Evolutionary conservation across 2,797 vertebrate genomes (phyloP), one percentile per base, ranked within the genome.

Genomic region (Anabas testudineus): DNA sequence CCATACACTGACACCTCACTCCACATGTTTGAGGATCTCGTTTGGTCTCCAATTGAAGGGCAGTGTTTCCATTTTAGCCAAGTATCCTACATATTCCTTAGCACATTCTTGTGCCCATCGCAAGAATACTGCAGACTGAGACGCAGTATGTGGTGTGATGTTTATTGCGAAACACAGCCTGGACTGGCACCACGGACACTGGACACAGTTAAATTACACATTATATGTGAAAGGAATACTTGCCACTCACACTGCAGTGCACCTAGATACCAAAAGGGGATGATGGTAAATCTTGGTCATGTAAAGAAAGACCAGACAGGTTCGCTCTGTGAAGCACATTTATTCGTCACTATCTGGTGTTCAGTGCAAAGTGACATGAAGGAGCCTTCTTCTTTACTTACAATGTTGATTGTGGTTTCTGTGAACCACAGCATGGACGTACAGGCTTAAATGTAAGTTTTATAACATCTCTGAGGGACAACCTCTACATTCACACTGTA

Each of bases 231-330:
- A 57, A 28, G 66, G 51, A 10, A 74, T 58, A 7, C 68, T 66
- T 65, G 55, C 19, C 0, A 12, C 32, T 52, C 22, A 66, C 66
- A 61, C 86, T 76, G 79, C 65, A 7, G 30, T 1, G 75, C 58
- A 19, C 88, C 68, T 81, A 67, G 87, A 74, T 70, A 90, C 84
- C 53, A 28, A 59, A 46, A 22, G n/a, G 32, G 28, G 21, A 3
- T 0, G 14, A 24, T n/a, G 56, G 48, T 89, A 85, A 88, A 85
- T 90, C 71, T 30, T 39, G 60, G 5, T 7, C 1, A 0, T n/a
- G 19, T 80, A 83, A 83, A 78, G 48, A 58, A 73, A 2, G 37
- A 48, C 19, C 41, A 32, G 76, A 63, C 59, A 14, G 52, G 45
- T 57, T 76, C 62, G 63, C 24, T 21, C 65, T 5, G 52, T 3